phyloP scores from a whole-genome alignment of 2,797 vertebrate species.

The Enoplosus armatus region DNA sequence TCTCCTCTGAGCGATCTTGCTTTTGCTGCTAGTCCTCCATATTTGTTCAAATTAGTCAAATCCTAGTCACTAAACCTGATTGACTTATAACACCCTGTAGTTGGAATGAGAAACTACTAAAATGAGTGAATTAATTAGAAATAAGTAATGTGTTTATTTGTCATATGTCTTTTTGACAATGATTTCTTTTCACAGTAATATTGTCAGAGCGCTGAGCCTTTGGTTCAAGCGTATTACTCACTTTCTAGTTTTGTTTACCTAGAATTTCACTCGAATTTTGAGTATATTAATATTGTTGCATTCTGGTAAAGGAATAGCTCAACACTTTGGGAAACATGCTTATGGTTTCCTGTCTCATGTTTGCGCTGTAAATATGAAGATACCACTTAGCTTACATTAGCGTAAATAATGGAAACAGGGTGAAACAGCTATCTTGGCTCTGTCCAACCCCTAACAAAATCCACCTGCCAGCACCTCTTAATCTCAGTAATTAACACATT shows the following conservation, averaged over 20 bases:
- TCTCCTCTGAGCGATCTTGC: constrained; percentile 1
- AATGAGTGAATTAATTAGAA: not conserved
- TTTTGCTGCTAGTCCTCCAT: not conserved
- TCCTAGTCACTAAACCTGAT: not conserved
- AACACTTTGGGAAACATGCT: too few species aligned
- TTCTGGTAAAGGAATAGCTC: not conserved
- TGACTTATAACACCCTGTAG: not conserved
- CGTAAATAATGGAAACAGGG: too few species aligned
- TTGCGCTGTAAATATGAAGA: not conserved
- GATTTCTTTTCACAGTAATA: not conserved
- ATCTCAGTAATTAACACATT: too few species aligned
- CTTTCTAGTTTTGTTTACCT: not conserved
- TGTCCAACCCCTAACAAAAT: not conserved
- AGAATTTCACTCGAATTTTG: not conserved
- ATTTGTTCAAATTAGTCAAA: constrained; percentile 8
- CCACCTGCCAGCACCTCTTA: too few species aligned
- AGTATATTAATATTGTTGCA: not conserved
- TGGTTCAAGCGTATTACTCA: not conserved
- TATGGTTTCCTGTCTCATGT: too few species aligned
- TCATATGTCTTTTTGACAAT: not conserved
- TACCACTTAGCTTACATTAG: too few species aligned
- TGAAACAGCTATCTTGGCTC: not conserved
- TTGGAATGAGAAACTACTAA: not conserved
- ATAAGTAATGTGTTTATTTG: not conserved
- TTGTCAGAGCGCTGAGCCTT: not conserved